phyloP scores from a whole-genome alignment of 2,797 vertebrate species.

The Garrulus glandarius region DNA sequence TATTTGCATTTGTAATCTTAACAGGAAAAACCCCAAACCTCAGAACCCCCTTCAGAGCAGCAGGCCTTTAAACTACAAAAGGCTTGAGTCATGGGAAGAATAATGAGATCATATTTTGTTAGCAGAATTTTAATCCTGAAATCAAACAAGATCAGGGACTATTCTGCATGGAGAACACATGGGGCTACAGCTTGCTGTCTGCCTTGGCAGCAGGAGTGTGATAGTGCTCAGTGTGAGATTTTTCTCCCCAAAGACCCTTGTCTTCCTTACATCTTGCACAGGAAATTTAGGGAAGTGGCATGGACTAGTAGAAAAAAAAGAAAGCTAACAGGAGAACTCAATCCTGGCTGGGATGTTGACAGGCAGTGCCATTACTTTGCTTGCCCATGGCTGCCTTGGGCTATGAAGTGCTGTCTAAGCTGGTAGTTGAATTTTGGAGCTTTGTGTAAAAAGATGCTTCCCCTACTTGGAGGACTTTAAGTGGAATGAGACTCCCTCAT shows the following conservation, averaged over 20 bases:
- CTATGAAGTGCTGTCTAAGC: background rate
- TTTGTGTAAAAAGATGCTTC: background rate
- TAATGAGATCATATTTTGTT: slow-evolving; percentile 36
- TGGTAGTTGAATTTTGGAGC: background rate
- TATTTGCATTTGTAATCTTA: slow-evolving; percentile 12
- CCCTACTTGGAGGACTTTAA: background rate
- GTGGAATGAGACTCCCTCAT: background rate
- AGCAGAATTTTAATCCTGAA: slow-evolving; percentile 40
- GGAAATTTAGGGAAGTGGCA: background rate
- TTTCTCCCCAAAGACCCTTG: background rate
- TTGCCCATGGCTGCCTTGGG: background rate
- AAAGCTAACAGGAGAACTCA: background rate
- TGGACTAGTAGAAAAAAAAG: background rate
- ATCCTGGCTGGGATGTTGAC: background rate
- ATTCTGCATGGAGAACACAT: background rate
- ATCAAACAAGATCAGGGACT: slow-evolving; percentile 10
- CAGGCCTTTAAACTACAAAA: slow-evolving; percentile 33
- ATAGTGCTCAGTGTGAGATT: background rate
- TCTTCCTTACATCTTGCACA: background rate
- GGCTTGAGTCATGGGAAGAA: slow-evolving; percentile 8
- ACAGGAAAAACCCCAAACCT: background rate
- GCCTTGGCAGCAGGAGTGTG: background rate
- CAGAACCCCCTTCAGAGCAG: slow-evolving; percentile 2
- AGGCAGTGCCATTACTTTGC: background rate
- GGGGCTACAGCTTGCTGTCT: background rate